Base-by-base conservation (phyloP, 2,113 vertebrate genomes). In the Thunnus thynnus region DNA sequence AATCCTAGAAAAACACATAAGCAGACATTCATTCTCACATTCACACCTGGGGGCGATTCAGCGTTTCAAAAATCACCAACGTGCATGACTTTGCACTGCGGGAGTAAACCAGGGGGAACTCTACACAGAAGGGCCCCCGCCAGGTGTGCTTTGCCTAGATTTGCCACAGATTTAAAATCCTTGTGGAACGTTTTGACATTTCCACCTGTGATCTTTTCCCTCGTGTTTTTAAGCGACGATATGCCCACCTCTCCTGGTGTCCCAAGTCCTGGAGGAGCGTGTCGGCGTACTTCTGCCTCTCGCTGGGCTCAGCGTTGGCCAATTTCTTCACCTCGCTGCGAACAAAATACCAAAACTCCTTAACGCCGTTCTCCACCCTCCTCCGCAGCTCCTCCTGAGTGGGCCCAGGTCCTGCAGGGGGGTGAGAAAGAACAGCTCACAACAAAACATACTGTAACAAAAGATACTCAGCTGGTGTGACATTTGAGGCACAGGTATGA, bases 281-380 rank as follows among this genome's bases (percentile, higher is more conserved):
- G 93, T 97, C 96, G 13, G 95, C 82, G 5, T 96, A 96, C 90
- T 94, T 97, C 94, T 97, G 97, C 88, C 96, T 93, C 86, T 97
- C 96, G 57, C 62, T 93, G 89, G 94, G 93, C 88, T 97, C 97
- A 22, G 96, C 83, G 58, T 70, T 96, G 91, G 97, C 96, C 91
- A 99, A 85, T 87, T 98, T 99, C 95, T 98, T 98, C 87, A 98
- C 68, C 93, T 99, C 98, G 79, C 97, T 99, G 90, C 96, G 97
- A 67, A 99, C 95, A 84, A 99, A 99, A 94, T 98, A 99, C 98
- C 98, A 99, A 90, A 99, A 96, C 91, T 99, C 98, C 92, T 97
- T 97, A 63, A 97, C 96, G 30, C 98, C 98, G 65, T 98, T 99
- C 91, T 99, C 98, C 92, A 98, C 97, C 64, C 93, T 96, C 73